Evolutionary conservation across 2,888 invertebrate species (phyloP).

Genomic region (Epirrhoe tristata): DNA sequence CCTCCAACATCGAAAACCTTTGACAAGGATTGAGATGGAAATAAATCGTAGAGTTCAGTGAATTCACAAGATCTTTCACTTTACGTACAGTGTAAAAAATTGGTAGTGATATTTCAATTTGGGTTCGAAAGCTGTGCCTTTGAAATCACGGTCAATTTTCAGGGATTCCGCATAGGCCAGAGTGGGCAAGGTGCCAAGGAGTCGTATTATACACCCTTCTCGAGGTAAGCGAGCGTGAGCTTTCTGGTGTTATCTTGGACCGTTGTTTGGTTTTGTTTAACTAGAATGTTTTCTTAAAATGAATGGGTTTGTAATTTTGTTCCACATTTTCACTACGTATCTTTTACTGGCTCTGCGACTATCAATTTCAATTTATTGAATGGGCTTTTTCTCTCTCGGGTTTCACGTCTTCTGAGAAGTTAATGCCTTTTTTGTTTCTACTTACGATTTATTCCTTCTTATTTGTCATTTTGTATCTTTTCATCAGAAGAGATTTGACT

Average conservation of each 20-base stretch:
- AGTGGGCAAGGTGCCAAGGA: constrained; percentile 42
- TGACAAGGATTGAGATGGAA: constrained; percentile 52
- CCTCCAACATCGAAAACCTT: constrained; percentile 40
- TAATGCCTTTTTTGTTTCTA: background rate
- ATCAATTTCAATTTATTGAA: background rate
- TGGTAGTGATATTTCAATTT: constrained; percentile 51
- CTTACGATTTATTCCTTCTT: background rate
- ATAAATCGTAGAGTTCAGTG: constrained; percentile 50
- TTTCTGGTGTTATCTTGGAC: constrained; percentile 32
- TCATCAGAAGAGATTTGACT: background rate
- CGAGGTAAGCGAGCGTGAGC: constrained; percentile 34
- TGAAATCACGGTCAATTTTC: constrained; percentile 47
- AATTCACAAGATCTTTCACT: constrained; percentile 47
- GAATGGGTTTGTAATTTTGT: constrained; percentile 5
- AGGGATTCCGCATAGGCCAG: constrained; percentile 25
- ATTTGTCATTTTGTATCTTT: background rate
- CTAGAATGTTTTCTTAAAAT: constrained; percentile 24
- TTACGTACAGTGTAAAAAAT: constrained; percentile 44
- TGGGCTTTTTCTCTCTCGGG: background rate
- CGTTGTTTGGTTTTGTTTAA: constrained; percentile 39
- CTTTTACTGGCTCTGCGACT: background rate
- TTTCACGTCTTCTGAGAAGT: background rate
- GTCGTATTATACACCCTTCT: constrained; percentile 42
- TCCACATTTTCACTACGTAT: constrained; percentile 1
- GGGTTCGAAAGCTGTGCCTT: constrained; percentile 34